A percentile compares a stretch with the other conserved stretches of the same genome.
phyloP scores from a whole-genome alignment of 2,888 invertebrate species.

The Stenchaetothrips biformis region DNA sequence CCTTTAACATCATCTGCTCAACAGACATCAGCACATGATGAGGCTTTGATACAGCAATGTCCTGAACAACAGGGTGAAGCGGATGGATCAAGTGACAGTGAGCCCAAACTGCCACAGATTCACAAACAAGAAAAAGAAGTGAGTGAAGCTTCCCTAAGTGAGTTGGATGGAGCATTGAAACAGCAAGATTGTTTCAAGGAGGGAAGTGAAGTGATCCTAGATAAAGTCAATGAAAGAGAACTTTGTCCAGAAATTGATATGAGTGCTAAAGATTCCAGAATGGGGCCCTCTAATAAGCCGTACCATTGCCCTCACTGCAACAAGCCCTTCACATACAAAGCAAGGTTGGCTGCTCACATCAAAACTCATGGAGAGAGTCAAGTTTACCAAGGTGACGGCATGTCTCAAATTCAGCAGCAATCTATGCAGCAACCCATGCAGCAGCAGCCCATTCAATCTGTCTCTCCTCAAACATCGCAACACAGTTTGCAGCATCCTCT shows the following conservation, averaged over 20 bases:
- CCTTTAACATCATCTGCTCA: neutral
- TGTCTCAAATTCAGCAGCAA: neutral
- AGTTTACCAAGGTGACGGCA: neutral
- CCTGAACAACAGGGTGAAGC: neutral
- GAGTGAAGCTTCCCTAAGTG: too few species aligned
- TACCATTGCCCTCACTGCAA: neutral
- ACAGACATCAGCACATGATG: neutral
- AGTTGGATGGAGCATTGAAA: too few species aligned
- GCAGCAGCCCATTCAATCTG: too few species aligned
- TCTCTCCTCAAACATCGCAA: neutral
- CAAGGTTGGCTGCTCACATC: neutral
- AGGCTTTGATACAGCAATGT: neutral
- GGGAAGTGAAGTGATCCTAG: too few species aligned
- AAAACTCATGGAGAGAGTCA: slow-evolving; percentile 5
- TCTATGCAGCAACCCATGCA: neutral
- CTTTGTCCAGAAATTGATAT: neutral
- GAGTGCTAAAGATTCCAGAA: slow-evolving; percentile 10
- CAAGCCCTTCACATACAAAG: slow-evolving; percentile 6
- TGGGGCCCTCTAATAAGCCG: slow-evolving; percentile 3
- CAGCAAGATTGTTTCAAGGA: too few species aligned
- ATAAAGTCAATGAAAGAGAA: neutral
- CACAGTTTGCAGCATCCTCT: neutral
- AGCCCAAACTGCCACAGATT: too few species aligned
- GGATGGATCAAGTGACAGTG: neutral
- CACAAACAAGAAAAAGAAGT: too few species aligned